Evolutionary conservation across 2,113 vertebrate species (phyloP), one percentile per base, ranked within the genome.

Genomic region (Corythoichthys intestinalis): DNA sequence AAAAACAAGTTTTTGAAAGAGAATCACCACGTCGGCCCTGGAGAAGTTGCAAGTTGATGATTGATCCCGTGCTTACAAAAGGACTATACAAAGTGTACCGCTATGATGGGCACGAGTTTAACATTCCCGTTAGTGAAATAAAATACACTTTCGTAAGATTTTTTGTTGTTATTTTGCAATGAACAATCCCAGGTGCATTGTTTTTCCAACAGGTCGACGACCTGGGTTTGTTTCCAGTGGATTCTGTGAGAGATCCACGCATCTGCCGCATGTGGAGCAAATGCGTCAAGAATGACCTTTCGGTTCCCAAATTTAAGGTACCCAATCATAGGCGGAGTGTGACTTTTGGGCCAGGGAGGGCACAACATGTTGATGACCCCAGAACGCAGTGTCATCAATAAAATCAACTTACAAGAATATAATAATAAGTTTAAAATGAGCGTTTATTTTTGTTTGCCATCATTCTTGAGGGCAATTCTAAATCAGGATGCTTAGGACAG

Each of bases 1-100:
- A 92, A 82, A 92, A 88, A 77, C 94, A 91, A 83, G 87, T 85
- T 90, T 87, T 73, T 53, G 85, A 93, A 86, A 94, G 90, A 90
- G 94, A 95, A 91, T 91, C 93, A 75, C 83, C 92, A 76, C 94
- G 93, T 86, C 94, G 94, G 87, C 91, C 93, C 81, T 98, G 96
- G 96, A 96, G 90, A 92, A 96, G 95, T 93, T 98, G 93, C 93
- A 98, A 96, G 91, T 91, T 98, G 92, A 93, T 99, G 78, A 94
- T 96, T 87, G 97, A 99, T 91, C 97, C 97, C 7, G 92, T 89
- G 62, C 80, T 98, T 84, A 96, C 93, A 65, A 95, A 94, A 88
- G 95, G 95, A 82, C 91, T 95, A 54, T 94, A 96, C 78, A 98
- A 98, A 90, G 94, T 98, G 73, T 96, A 94, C 81, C 95, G 97